Base-by-base conservation (phyloP, 2,888 invertebrate species). In the Heliconius ismenius region DNA sequence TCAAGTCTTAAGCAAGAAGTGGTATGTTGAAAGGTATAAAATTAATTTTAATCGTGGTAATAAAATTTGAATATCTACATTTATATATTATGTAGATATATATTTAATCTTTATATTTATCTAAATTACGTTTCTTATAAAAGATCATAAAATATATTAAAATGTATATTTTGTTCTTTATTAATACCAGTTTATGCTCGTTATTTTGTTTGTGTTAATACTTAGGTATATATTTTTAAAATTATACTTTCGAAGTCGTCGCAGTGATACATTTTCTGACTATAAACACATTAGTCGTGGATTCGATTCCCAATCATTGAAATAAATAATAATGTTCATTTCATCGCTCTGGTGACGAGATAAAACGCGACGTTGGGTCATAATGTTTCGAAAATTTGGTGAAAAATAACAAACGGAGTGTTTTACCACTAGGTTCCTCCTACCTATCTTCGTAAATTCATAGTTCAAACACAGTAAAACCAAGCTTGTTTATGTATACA, bases 21-120 rank as follows among this genome's bases (percentile, higher is more conserved):
- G 67, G 67, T 24, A 43, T 39, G 15, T 43, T 39, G 7, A 67
- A 43, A 67, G 39, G 15, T 24, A 43, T 39, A 67, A 67, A 43
- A 67, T 67, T 67, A 67, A 43, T 67, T 67, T 67, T 39, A n/a
- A 67, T 67, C 11, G 15, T 67, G 13, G 39, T 24, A 43, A 67
- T 67, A 43, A 67, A 67, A 67, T 67, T 67, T 43, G 15, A 67
- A 67, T 67, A 67, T 67, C 67, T 65, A 39, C n/a, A 39, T 32
- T 32, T 24, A 65, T 24, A 62, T 62, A 18, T 26, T 62, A 62
- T 62, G 26, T 26, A 26, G 39, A 67, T 24, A 9, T 67, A 67
- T 67, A 67, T 43, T 43, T 67, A 43, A 43, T 43, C 15, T 43
- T 21, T 36, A 36, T 10, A 36, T n/a, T 65, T 43, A 67, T 67